Base-by-base conservation (phyloP, 2,888 invertebrate genomes). In the Drosophila meridionalis region DNA sequence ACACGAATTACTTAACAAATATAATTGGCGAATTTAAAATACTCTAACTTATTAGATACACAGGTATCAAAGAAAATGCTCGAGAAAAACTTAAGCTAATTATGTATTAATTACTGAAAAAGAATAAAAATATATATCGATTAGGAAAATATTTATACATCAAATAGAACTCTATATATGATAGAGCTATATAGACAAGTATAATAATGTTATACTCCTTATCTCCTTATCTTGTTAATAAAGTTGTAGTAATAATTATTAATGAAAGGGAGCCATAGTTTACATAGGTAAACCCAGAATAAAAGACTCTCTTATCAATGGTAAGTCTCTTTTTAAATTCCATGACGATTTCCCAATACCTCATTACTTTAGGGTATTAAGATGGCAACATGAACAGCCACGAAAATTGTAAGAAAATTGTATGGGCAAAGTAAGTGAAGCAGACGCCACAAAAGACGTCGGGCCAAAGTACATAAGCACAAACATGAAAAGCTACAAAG, bases 401-500 rank as follows among this genome's bases (percentile, higher is more conserved):
- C 87, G 78, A 74, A 74, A 83, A 78, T 40, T 78, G 71, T 71
- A 85, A 76, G 84, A 89, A 87, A 85, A 80, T 86, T 90, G 84
- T 86, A 80, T 87, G 85, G 84, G 64, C 80, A 81, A 76, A 80
- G 78, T 86, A 86, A 84, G 78, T 83, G 78, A 81, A 81, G 90
- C 79, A 83, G 69, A 86, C 87, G 86, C 80, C 86, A 76, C 88
- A 85, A 90, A 84, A 76, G 76, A 74, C 71, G 70, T 63, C 70
- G 69, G 58, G 66, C 81, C 64, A 87, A 85, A 73, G 76, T 77
- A 76, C 76, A 71, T 73, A 75, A 71, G 77, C 71, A 73, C 72
- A 86, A 76, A 78, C 82, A 87, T 79, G 78, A 80, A 82, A 78
- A 86, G 76, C 82, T 77, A 81, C 80, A 83, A 90, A 89, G 89